phyloP scores from a whole-genome alignment of 2,113 vertebrate genomes.

The Rhombomys opimus region DNA sequence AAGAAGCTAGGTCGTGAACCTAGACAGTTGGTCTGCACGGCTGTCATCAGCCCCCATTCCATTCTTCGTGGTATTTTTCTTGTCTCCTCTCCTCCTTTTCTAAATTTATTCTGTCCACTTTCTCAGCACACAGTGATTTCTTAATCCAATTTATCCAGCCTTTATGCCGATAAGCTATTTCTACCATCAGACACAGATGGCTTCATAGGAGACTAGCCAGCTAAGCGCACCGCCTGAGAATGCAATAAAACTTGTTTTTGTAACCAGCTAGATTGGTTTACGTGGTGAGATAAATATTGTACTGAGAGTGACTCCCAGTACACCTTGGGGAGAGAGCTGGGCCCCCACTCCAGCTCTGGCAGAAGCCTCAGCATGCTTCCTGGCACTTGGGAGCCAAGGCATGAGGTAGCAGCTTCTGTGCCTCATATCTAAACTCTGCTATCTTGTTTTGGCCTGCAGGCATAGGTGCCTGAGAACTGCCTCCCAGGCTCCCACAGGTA shows the following conservation, averaged over 20 bases:
- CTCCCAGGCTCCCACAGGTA: neutral
- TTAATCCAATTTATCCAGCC: constrained; percentile 69
- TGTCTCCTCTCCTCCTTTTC: neutral
- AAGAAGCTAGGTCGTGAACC: neutral
- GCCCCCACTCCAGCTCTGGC: neutral
- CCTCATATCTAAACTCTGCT: neutral
- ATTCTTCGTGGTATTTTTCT: neutral
- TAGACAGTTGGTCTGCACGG: neutral
- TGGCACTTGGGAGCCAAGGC: accelerated
- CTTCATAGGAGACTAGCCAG: constrained; percentile 54
- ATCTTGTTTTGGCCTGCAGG: neutral
- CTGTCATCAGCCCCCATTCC: neutral
- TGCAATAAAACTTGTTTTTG: constrained; percentile 70
- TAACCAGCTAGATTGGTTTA: constrained; percentile 69
- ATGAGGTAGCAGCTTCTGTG: accelerated
- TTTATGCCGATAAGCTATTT: constrained; percentile 74
- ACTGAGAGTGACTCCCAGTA: constrained; percentile 36
- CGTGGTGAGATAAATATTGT: constrained; percentile 55
- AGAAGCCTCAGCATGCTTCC: neutral
- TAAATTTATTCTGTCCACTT: constrained; percentile 60
- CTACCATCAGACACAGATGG: constrained; percentile 67
- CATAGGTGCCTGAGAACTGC: neutral
- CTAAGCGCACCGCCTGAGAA: constrained; percentile 54
- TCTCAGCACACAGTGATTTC: constrained; percentile 62
- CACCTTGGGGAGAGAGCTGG: neutral